phyloP scores from a whole-genome alignment of 2,113 vertebrate species.

The Neopipo cinnamomea region DNA sequence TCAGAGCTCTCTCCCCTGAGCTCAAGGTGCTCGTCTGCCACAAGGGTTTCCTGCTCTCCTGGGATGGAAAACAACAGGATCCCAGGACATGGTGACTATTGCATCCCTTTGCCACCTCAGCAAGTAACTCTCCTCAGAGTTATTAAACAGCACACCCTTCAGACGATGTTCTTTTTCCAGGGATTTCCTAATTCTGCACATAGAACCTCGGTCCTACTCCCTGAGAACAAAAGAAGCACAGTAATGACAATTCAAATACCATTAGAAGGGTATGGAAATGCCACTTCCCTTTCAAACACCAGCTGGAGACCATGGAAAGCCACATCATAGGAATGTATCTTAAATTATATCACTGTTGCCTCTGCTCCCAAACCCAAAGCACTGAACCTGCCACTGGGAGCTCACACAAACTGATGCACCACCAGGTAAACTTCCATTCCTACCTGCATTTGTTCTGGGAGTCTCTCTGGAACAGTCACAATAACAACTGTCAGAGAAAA shows the following conservation, averaged over 20 bases:
- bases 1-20: not conserved
- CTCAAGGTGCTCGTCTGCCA: not conserved
- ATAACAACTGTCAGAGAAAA: not conserved
- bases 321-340: accelerated
- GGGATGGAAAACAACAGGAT: not conserved
- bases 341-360: not conserved
- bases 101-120: not conserved
- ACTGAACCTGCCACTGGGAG: not conserved
- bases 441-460: not conserved
- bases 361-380: not conserved
- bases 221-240: not conserved
- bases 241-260: not conserved
- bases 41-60: not conserved
- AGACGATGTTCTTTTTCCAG: not conserved
- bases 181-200: not conserved
- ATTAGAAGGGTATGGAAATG: not conserved
- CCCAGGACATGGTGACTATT: too few relatives aligned
- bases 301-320: not conserved
- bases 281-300: not conserved
- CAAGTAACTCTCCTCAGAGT: not conserved
- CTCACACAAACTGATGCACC: not conserved
- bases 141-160: not conserved
- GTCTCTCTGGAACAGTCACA: not conserved
- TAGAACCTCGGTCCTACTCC: not conserved
- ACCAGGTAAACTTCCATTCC: not conserved